Evolutionary conservation across 2,888 invertebrate genomes (phyloP), one percentile per base, ranked within the genome.

Genomic region (Lacanobia oleracea): DNA sequence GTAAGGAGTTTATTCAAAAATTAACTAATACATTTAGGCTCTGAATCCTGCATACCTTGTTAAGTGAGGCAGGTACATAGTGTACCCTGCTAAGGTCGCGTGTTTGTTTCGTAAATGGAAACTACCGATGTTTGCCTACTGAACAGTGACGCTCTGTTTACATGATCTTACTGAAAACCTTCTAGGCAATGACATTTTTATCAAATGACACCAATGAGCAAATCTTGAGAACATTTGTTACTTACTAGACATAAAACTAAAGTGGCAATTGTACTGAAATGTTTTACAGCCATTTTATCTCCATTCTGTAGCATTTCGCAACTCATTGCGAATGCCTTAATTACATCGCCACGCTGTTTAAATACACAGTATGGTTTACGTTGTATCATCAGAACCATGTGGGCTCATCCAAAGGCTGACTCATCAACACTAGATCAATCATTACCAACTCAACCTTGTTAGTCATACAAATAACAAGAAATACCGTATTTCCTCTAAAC

Each of bases 51-150:
- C 54, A 50, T 37, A 48, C 9, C 51, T 59, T 63, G 45, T 56
- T 71, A 61, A 37, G 27, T 21, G 23, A 37, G 59, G 14, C 18
- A 72, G 18, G 37, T 73, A 67, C 45, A 53, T 61, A 67, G 48
- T 73, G 53, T 71, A 64, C 57, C 71, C 54, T 69, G 56, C 56
- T 71, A 65, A 67, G 59, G 74, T 70, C 76, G 81, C 77, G 62
- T 84, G 80, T 82, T 81, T 67, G 66, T 77, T 83, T 84, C 79
- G 76, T 88, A 84, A 87, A 81, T 86, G 89, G 85, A 89, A 89
- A 87, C 79, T 86, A 68, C 81, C 86, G 56, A 57, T 86, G 86
- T 87, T 87, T 86, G 83, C 75, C 76, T 70, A 80, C 81, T 65
- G 21, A 71, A 63, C 62, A 50, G 37, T 54, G 79, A 80, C 84